phyloP scores from a whole-genome alignment of 1,140 invertebrate genomes.

The Thaumetopoea pityocampa region DNA sequence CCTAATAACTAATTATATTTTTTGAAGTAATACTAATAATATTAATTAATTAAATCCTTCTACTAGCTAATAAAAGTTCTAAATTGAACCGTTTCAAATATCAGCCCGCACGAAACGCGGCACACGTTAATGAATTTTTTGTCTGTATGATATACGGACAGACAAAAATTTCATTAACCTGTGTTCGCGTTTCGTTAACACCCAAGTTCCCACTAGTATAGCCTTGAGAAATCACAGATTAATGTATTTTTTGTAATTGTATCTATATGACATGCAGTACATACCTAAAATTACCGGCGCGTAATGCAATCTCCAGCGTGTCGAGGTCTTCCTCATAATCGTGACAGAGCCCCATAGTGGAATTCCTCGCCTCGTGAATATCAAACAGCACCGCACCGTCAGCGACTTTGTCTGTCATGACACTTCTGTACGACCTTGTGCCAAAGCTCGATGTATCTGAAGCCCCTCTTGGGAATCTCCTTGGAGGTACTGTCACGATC shows the following conservation, averaged over 20 bases:
- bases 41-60: too few species aligned
- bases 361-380: conserved; percentile 67
- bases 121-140: too few species aligned
- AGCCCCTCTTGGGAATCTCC: conserved; percentile 38
- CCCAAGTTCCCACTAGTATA: background rate
- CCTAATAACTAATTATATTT: conserved; percentile 1
- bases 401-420: conserved; percentile 56
- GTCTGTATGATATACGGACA: too few species aligned
- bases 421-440: conserved; percentile 56
- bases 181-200: too few species aligned
- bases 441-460: conserved; percentile 54
- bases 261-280: conserved; percentile 17
- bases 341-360: conserved; percentile 66
- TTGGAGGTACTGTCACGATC: conserved; percentile 33
- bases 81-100: too few species aligned
- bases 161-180: too few species aligned
- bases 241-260: background rate
- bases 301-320: conserved; percentile 59
- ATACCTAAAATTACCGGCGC: conserved; percentile 72
- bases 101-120: too few species aligned
- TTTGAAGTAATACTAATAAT: too few species aligned
- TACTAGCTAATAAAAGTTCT: too few species aligned
- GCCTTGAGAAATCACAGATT: conserved; percentile 5
- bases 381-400: conserved; percentile 65
- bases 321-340: conserved; percentile 64